Percentiles rank a stretch among this genome's conserved stretches.
These are phyloP conservation scores for Sebastes goodei DNA, from an alignment of 2,797 vertebrate genomes.

Conservation along the genomic window DNA sequence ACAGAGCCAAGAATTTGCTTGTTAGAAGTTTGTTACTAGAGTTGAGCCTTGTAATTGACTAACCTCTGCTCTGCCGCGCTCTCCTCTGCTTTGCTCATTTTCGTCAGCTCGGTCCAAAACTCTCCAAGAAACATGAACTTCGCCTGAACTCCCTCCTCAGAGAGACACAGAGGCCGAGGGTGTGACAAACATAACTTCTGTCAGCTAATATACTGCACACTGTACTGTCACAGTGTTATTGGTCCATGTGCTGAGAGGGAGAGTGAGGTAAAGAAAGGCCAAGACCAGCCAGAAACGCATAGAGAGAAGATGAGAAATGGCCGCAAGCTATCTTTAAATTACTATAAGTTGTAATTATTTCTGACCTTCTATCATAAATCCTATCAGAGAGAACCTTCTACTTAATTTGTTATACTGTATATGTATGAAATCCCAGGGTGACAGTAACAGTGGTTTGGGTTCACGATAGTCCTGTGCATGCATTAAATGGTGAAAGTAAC, in stretches of 20 bases:
- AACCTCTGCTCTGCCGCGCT: slow-evolving; percentile 72
- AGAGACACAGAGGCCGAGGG: slow-evolving; percentile 43
- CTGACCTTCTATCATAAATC: slow-evolving; percentile 51
- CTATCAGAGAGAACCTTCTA: slow-evolving; percentile 25
- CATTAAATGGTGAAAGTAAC: slow-evolving; percentile 40
- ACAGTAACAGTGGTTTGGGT: slow-evolving; percentile 10
- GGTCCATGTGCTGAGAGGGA: slow-evolving; percentile 23
- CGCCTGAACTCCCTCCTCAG: slow-evolving; percentile 62
- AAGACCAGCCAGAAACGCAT: background rate
- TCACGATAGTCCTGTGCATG: slow-evolving; percentile 5
- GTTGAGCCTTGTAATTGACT: slow-evolving; percentile 77
- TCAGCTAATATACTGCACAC: slow-evolving; percentile 27
- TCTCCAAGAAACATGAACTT: slow-evolving; percentile 78
- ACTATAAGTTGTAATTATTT: slow-evolving; percentile 43
- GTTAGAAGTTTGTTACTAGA: slow-evolving; percentile 76
- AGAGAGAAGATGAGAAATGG: slow-evolving; percentile 29
- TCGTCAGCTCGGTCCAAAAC: slow-evolving; percentile 55
- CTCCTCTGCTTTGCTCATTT: slow-evolving; percentile 70
- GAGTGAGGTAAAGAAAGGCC: slow-evolving; percentile 8
- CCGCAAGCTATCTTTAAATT: slow-evolving; percentile 50
- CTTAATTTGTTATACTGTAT: slow-evolving; percentile 32
- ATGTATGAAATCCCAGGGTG: slow-evolving; percentile 7
- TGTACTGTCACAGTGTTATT: slow-evolving; percentile 16
- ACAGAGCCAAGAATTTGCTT: slow-evolving; percentile 57
- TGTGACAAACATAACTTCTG: slow-evolving; percentile 64